Evolutionary conservation across 2,113 vertebrate species (phyloP), one percentile per base, ranked within the genome.

Genomic region (Lichenostomus cassidix): DNA sequence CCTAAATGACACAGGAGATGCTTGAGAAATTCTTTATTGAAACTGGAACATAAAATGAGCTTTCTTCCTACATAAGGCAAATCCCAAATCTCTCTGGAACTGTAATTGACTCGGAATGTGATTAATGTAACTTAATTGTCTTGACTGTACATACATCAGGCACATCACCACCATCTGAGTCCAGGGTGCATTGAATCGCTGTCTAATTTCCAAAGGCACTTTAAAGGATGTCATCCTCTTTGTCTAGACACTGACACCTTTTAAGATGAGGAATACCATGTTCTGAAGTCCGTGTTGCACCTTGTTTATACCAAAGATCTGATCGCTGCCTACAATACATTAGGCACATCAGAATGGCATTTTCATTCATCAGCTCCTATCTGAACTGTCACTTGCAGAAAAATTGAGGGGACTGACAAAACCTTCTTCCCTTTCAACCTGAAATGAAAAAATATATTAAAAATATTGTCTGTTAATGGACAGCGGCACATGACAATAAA

Each of bases 61-160:
- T 83, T 95, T 91, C 86, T 97, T 92, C 77, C 93, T 96, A 89
- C 93, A 84, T 63, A 74, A 95, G 87, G 77, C 90, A 96, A 96
- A 95, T 91, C 91, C 92, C 94, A 94, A 95, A 96, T 94, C 92
- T 97, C 94, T 77, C 89, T 56, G 91, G 88, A 97, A 91, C 85
- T 69, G 82, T 97, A 97, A 97, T 97, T 97, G 96, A 94, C 92
- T 97, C 95, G 49, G 95, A 95, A 97, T 92, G 95, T 97, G 96
- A 97, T 97, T 97, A 97, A 97, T 97, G 90, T 97, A 97, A 97
- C 94, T 94, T 97, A 97, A 97, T 97, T 97, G 96, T 97, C 96
- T 94, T 89, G 96, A 93, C 95, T 97, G 97, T 97, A 96, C 92
- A 92, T 96, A 96, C 90, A 96, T 95, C 96, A 96, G 92, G 92